Base-by-base conservation (phyloP, 2,888 invertebrate species). In the Trissoscelio sp. region DNA sequence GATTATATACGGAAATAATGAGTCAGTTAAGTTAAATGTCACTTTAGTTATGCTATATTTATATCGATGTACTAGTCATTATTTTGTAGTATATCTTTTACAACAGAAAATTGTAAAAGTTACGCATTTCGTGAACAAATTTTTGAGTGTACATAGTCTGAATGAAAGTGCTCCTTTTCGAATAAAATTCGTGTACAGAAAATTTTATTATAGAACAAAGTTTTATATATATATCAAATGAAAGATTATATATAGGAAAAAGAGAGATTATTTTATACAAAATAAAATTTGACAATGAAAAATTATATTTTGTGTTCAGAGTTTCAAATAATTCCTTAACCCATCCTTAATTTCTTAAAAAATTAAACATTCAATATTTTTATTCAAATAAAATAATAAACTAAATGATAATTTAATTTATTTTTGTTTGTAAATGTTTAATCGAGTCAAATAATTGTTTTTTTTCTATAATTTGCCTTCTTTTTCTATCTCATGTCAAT, bases 11-110 rank as follows among this genome's bases (percentile, higher is more conserved):
- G n/a, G 20, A 55, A 42, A 16, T 22, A 28, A 60, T 46, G 72
- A 51, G 64, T 64, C 64, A 55, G n/a, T 44, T 44, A 34, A 69
- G 39, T 67, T 44, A 42, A 12, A 14, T 48, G 55, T 57, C 57
- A 55, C 3, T 57, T 44, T 18, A 69, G 39, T 55, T 44, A 34
- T 3, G 6, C n/a, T 16, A 74, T 83, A 60, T 77, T 82, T 82
- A 81, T 86, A 87, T 87, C 86, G 85, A 84, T 86, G 83, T 85
- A 84, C 87, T 88, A 88, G 87, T 87, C 90, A 90, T 86, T 89
- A 85, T 74, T 82, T 82, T 67, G 79, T 86, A 85, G 62, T 81
- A 12, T 3, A 7, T 9, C 12, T 39, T 5, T 12, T 12, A n/a
- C n/a, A n/a, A n/a, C n/a, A n/a, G 9, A 39, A 14, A 18, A 34